phyloP scores from a whole-genome alignment of 2,888 invertebrate species.

The Dryobotodes eremita region DNA sequence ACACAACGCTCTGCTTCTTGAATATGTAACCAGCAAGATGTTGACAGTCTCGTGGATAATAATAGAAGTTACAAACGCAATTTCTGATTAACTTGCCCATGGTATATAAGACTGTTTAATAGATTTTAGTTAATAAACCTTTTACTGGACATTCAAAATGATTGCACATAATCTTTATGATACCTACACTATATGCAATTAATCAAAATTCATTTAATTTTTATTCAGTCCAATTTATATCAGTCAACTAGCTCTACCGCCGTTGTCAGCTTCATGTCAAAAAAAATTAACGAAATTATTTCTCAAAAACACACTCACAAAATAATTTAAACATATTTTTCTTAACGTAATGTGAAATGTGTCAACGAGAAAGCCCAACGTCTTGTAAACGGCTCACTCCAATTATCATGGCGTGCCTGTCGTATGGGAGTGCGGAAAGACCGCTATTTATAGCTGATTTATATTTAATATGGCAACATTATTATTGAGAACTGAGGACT shows the following conservation, averaged over 20 bases:
- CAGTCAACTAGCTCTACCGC: too few relatives aligned
- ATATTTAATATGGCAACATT: constrained; percentile 47
- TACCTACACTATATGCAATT: neutral
- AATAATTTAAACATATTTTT: constrained; percentile 24
- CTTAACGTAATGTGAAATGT: constrained; percentile 52
- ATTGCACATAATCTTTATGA: neutral
- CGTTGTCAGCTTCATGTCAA: neutral
- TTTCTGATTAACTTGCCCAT: neutral
- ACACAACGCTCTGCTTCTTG: neutral
- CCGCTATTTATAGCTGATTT: constrained; percentile 51
- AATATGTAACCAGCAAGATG: neutral
- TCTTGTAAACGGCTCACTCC: constrained; percentile 58
- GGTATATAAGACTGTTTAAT: neutral
- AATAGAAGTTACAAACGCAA: neutral
- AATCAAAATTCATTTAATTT: neutral
- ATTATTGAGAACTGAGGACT: constrained; percentile 8
- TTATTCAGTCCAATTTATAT: too few relatives aligned
- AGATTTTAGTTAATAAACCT: too few relatives aligned
- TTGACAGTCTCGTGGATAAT: too few relatives aligned
- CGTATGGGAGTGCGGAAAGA: constrained; percentile 21
- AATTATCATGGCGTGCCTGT: constrained; percentile 63
- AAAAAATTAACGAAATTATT: constrained; percentile 11
- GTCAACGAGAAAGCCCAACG: constrained; percentile 57
- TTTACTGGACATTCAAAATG: neutral
- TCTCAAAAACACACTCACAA: constrained; percentile 12